Conservation (phyloP, 2,888 invertebrate genomes). For the Cantharis flavilabris region DNA sequence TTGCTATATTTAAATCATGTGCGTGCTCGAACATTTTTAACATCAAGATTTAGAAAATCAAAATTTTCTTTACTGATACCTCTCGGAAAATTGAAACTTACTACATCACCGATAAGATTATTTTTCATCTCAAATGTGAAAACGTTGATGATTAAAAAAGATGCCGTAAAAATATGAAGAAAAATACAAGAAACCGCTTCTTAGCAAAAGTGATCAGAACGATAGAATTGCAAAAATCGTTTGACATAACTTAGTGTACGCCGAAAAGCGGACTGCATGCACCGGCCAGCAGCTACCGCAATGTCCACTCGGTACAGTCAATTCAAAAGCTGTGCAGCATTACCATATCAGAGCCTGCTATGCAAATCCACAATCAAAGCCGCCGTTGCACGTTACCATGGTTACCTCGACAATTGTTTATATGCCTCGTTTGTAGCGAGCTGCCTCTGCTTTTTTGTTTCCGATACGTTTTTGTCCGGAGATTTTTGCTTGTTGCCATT, state of each 20-base stretch:
- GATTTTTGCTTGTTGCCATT: conserved; percentile 52
- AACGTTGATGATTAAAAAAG: neutral
- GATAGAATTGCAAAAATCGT: conserved; percentile 49
- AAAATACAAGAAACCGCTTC: conserved; percentile 33
- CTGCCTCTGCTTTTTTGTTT: conserved; percentile 48
- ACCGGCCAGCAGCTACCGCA: conserved; percentile 46
- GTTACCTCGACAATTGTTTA: conserved; percentile 53
- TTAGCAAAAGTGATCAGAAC: conserved; percentile 32
- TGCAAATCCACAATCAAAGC: conserved; percentile 55
- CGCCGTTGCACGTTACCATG: conserved; percentile 52
- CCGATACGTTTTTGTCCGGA: conserved; percentile 50
- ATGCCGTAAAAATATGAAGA: neutral
- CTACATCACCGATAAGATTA: neutral
- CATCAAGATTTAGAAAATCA: neutral
- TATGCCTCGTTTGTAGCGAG: conserved; percentile 54
- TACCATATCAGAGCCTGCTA: conserved; percentile 55
- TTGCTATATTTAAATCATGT: neutral
- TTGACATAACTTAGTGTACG: conserved; percentile 55
- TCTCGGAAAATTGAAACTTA: neutral
- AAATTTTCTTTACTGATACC: neutral
- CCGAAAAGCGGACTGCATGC: conserved; percentile 50
- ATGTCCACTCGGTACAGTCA: conserved; percentile 51
- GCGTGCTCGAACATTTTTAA: neutral
- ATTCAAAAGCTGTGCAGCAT: conserved; percentile 50
- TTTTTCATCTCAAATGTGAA: neutral